Conservation (phyloP, 2,113 vertebrate species). For the Clarias magur region DNA sequence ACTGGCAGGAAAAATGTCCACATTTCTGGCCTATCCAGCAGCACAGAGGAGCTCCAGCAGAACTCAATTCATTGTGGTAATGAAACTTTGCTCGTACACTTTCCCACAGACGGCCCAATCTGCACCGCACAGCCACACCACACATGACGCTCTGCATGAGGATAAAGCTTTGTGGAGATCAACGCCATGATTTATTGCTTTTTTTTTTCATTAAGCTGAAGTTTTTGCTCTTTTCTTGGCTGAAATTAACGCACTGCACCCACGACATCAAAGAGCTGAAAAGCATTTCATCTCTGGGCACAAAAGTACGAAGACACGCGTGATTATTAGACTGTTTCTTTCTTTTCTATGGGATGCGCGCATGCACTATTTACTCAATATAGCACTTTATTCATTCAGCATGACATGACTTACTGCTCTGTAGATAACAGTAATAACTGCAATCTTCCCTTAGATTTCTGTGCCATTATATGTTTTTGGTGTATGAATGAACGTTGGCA, state of each 20-base stretch:
- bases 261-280: conserved; percentile 54
- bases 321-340: neutral
- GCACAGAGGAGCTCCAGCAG: conserved; percentile 74
- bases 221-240: conserved; percentile 63
- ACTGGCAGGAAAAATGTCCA: conserved; percentile 69
- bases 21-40: conserved; percentile 68
- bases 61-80: conserved; percentile 78
- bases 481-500: conserved; percentile 26
- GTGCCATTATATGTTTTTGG: neutral
- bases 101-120: conserved; percentile 76
- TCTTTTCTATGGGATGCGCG: neutral
- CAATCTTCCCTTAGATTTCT: conserved; percentile 9
- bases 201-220: conserved; percentile 73
- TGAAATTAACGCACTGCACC: conserved; percentile 65
- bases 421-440: conserved; percentile 34
- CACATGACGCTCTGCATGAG: conserved; percentile 68
- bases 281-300: conserved; percentile 1
- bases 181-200: conserved; percentile 68
- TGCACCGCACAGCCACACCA: conserved; percentile 64
- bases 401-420: conserved; percentile 5
- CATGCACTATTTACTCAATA: conserved; percentile 5
- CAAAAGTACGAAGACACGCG: neutral
- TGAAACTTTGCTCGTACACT: conserved; percentile 75
- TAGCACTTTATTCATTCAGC: neutral
- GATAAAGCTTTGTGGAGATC: conserved; percentile 69